These are phyloP conservation scores for Lytechinus pictus DNA, from an alignment of 35 echinoderm and acorn worm species.

Conservation along the genomic window DNA sequence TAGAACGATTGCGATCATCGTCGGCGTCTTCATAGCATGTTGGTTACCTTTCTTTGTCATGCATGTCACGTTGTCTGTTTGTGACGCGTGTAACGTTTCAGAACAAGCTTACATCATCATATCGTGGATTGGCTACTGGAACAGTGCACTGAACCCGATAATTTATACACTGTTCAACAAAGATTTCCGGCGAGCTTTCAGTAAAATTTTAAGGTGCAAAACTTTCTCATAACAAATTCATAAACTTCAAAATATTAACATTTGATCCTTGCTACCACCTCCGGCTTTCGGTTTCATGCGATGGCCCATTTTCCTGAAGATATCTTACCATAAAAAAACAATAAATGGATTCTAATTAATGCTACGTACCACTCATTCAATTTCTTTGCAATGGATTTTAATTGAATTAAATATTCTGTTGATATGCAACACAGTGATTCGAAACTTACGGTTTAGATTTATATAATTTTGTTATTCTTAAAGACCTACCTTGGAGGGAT, in stretches of 20 bases:
- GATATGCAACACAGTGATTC: too few species aligned
- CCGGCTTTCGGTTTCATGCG: too few species aligned
- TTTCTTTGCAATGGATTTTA: too few species aligned
- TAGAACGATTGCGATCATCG: conserved; percentile 59
- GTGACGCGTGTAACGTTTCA: conserved; percentile 33
- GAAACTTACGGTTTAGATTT: too few species aligned
- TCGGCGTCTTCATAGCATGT: conserved; percentile 76
- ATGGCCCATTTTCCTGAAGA: too few species aligned
- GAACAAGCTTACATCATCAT: conserved; percentile 14
- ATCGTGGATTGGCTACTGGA: conserved; percentile 66
- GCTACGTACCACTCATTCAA: too few species aligned
- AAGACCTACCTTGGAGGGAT: too few species aligned
- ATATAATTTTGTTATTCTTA: too few species aligned
- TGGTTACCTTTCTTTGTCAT: conserved; percentile 73
- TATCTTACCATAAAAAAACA: too few species aligned
- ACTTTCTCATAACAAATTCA: not conserved
- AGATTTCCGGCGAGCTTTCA: conserved; percentile 68
- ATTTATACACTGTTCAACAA: conserved; percentile 80
- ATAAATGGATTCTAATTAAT: too few species aligned
- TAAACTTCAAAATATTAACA: not conserved
- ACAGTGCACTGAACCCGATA: conserved; percentile 64
- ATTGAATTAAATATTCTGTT: too few species aligned
- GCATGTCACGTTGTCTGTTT: conserved; percentile 48
- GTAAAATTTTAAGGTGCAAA: conserved; percentile 40
- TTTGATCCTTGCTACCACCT: too few species aligned